phyloP scores from a whole-genome alignment of 2,888 invertebrate species.

The Incurvaria masculella region DNA sequence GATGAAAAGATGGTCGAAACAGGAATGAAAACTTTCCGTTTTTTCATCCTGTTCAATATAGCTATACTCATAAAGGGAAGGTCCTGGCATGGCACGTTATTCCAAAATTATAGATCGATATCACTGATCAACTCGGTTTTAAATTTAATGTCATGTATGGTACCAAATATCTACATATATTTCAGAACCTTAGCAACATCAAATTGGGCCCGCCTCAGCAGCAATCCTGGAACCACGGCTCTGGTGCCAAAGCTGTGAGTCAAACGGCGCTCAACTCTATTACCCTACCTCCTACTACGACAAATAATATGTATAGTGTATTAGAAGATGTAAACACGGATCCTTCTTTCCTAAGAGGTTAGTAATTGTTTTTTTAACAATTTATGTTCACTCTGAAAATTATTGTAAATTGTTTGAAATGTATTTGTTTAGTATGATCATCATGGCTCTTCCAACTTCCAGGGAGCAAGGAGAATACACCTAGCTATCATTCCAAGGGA shows the following conservation, averaged over 20 bases:
- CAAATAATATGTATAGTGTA: constrained; percentile 35
- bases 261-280: constrained; percentile 32
- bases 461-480: constrained; percentile 34
- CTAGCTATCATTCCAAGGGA: constrained; percentile 42
- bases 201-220: constrained; percentile 37
- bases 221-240: constrained; percentile 40
- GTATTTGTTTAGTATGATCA: not conserved
- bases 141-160: constrained; percentile 11
- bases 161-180: too few species aligned
- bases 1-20: too few species aligned
- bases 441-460: constrained; percentile 14
- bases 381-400: too few species aligned
- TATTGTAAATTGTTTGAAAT: too few species aligned
- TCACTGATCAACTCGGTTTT: not conserved
- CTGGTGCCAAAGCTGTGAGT: constrained; percentile 38
- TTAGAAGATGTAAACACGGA: constrained; percentile 36
- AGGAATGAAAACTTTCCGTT: too few species aligned
- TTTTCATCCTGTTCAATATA: too few species aligned
- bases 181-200: constrained; percentile 36
- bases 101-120: constrained; percentile 8
- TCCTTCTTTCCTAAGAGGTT: constrained; percentile 36
- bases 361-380: too few species aligned
- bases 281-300: constrained; percentile 28
- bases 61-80: constrained; percentile 1
- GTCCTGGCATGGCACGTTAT: too few species aligned